Percentiles rank a stretch among this genome's conserved stretches.
phyloP scores from a whole-genome alignment of 2,113 vertebrate species.

The Hystrix brachyura region DNA sequence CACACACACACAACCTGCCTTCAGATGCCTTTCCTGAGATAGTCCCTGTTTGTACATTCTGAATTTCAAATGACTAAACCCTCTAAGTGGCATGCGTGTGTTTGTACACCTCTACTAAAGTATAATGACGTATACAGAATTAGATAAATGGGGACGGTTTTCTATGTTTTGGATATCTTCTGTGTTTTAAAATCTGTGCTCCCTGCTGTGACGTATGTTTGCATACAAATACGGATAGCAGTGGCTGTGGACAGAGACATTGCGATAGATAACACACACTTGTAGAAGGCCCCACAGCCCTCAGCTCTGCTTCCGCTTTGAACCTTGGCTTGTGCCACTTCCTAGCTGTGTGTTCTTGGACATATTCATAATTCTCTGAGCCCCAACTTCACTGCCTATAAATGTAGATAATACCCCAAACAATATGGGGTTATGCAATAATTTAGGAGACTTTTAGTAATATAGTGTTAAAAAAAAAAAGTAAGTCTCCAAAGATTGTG shows the following conservation, averaged over 20 bases:
- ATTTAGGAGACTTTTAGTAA: conserved; percentile 27
- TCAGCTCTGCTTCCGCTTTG: not conserved
- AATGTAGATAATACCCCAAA: not conserved
- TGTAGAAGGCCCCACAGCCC: not conserved
- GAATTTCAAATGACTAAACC: not conserved
- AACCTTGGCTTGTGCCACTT: conserved; percentile 2
- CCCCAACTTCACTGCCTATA: not conserved
- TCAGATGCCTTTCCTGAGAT: conserved; percentile 25
- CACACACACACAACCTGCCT: not conserved
- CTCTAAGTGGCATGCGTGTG: not conserved
- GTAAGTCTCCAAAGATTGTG: not conserved
- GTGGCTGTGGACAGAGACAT: not conserved
- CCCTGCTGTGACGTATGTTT: not conserved
- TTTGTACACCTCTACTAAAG: not conserved
- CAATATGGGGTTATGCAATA: not conserved
- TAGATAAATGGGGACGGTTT: not conserved
- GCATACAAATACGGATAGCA: not conserved
- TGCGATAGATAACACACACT: not conserved
- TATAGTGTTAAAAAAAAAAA: conserved; percentile 31
- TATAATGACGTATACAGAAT: not conserved
- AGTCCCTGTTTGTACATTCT: conserved; percentile 23
- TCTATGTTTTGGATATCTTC: not conserved
- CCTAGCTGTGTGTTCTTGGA: not conserved
- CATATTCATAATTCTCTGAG: conserved; percentile 34
- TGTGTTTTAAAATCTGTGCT: not conserved